Conservation (phyloP, 2,888 invertebrate species). For the Mayetiola destructor region DNA sequence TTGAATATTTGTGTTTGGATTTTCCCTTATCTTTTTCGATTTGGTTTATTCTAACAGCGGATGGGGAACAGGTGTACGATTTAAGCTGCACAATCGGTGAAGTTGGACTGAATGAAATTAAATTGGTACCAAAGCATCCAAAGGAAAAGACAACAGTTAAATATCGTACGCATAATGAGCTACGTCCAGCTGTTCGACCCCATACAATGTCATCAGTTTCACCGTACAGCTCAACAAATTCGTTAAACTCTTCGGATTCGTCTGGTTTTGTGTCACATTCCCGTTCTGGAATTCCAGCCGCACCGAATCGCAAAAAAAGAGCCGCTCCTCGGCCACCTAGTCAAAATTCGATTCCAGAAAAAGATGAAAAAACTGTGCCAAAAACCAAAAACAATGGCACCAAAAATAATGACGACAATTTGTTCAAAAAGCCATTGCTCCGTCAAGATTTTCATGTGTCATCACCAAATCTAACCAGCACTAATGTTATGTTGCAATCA, state of each 20-base stretch:
- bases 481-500: background rate
- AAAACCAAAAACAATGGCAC: constrained; percentile 15
- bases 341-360: constrained; percentile 30
- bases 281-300: constrained; percentile 22
- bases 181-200: background rate
- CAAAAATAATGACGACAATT: no score
- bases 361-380: constrained; percentile 16
- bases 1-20: background rate
- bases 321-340: constrained; percentile 32
- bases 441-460: constrained; percentile 31
- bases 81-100: constrained; percentile 33
- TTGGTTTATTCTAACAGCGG: constrained; percentile 24
- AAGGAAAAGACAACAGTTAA: constrained; percentile 26
- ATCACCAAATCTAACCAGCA: constrained; percentile 27
- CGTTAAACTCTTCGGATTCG: constrained; percentile 35
- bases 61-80: constrained; percentile 34
- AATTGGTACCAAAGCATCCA: constrained; percentile 21
- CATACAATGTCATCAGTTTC: constrained; percentile 23
- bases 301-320: constrained; percentile 33
- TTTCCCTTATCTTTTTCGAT: constrained; percentile 2
- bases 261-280: constrained; percentile 31
- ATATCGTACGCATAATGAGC: constrained; percentile 23
- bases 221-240: constrained; percentile 35
- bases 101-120: constrained; percentile 35
- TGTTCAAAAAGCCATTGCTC: constrained; percentile 20